Base-by-base conservation (phyloP, 2,888 invertebrate species). In the Biston betularia region DNA sequence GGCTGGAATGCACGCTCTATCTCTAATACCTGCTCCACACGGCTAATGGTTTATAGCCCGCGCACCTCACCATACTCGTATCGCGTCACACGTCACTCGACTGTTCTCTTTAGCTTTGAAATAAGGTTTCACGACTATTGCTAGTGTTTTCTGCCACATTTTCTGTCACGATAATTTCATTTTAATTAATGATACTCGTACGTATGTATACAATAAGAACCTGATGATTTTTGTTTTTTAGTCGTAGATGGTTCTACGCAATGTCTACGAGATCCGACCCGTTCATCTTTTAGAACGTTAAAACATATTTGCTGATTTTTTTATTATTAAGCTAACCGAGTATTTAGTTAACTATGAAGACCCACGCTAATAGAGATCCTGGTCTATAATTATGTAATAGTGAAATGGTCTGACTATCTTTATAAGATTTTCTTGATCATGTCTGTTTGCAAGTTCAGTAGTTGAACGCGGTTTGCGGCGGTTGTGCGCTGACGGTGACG, bases 1-100 rank as follows among this genome's bases (percentile, higher is more conserved):
- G 85, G 83, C 86, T 85, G 92, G 92, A 92, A 92, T 91, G 91
- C 85, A 82, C 85, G 87, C 86, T 89, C 90, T 91, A 90, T 89
- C 89, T 89, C 85, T 87, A 87, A 66, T 85, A 87, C 83, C 81
- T 75, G 77, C 81, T 75, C 78, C 70, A 68, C 75, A 67, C 72
- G 61, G 63, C 49, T 55, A 59, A 68, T 59, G 67, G 55, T 60
- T 55, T 70, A 63, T 54, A 59, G 55, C 73, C 72, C 70, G 38
- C 50, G 46, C 42, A 68, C 63, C 75, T 78, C 80, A 78, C 81
- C 76, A 75, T 42, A 44, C 42, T 42, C 42, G 65, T 75, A 76
- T 72, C 75, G 79, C 80, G 45, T 6, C 45, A 14, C 45, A 75
- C 56, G 56, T 64, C 46, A 58, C 68, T 55, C 60, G 64, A 68